Evolutionary conservation across 2,888 invertebrate genomes (phyloP).

Genomic region (Celastrina argiolus): DNA sequence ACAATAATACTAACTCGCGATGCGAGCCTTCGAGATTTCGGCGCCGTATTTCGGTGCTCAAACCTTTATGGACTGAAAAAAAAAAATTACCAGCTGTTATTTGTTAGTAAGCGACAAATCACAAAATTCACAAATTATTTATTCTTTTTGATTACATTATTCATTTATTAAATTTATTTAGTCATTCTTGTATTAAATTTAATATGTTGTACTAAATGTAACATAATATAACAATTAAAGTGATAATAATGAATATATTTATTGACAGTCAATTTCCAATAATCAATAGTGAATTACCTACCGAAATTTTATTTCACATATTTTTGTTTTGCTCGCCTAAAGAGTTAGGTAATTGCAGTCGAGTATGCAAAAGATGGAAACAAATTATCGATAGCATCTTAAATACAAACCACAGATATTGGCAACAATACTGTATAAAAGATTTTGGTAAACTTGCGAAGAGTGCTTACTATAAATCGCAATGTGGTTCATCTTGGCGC

Average conservation of each 20-base stretch:
- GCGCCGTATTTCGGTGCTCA: too few species aligned
- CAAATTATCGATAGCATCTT: slow-evolving; percentile 48
- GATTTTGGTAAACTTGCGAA: slow-evolving; percentile 45
- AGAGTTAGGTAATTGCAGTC: slow-evolving; percentile 47
- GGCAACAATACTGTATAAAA: slow-evolving; percentile 45
- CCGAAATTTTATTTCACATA: slow-evolving; percentile 51
- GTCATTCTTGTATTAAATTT: too few species aligned
- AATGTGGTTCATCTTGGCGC: slow-evolving; percentile 43
- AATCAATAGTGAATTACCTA: slow-evolving; percentile 43
- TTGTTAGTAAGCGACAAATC: too few species aligned
- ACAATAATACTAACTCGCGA: too few species aligned
- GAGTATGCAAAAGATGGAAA: slow-evolving; percentile 53
- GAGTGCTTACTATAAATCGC: slow-evolving; percentile 43
- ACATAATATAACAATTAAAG: not conserved
- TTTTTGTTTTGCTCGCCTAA: slow-evolving; percentile 47
- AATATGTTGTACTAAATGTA: not conserved
- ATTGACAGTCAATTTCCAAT: slow-evolving; percentile 28
- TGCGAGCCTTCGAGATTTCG: too few species aligned
- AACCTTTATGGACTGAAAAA: too few species aligned
- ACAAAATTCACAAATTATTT: too few species aligned
- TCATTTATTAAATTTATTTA: too few species aligned
- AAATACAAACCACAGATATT: slow-evolving; percentile 43
- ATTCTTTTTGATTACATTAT: too few species aligned
- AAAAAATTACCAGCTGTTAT: too few species aligned
- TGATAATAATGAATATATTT: not conserved